Base-by-base conservation (phyloP, 2,113 vertebrate species). In the Periophthalmodon schlosseri region DNA sequence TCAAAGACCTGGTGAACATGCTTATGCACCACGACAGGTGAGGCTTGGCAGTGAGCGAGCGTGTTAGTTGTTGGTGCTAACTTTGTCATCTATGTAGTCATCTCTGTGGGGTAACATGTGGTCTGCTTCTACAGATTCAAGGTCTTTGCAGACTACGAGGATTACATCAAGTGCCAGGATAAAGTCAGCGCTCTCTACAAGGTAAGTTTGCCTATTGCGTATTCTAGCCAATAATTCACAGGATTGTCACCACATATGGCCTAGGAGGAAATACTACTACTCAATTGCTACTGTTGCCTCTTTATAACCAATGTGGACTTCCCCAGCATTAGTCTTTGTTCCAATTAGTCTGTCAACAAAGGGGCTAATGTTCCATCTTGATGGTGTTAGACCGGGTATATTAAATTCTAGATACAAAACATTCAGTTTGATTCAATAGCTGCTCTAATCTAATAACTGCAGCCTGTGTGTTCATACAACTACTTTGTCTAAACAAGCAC, bases 141-240 rank as follows among this genome's bases (percentile, higher is more conserved):
- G 81, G 96, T 97, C 74, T 97, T 97, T 90, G 96, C 96, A 2
- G 96, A 97, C 89, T 97, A 96, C 24, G 95, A 97, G 80, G 95
- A 93, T 9, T 97, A 97, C 88, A 93, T 97, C 60, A 92, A 92
- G 79, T 94, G 94, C 82, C 96, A 97, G 75, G 96, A 97, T 5
- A 93, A 89, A 86, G 96, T 96, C 91, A 92, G 86, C n/a, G 84
- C 86, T 0, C 90, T 97, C 68, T 97, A 96, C 84, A 96, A 95
- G 95, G 96, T 96, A 64, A 54, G 88, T 81, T 12, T 23, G 5
- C 21, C 16, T 23, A 1, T 47, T 58, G 0, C n/a, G 3, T 34
- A 3, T 44, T 9, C 16, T 36, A 6, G 28, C 50, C 6, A 20
- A 52, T 16, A 52, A 16, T 15, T 50, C 49, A 4, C 49, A 50